Base-by-base conservation (phyloP, 2,797 vertebrate species). In the Thamnophis elegans region DNA sequence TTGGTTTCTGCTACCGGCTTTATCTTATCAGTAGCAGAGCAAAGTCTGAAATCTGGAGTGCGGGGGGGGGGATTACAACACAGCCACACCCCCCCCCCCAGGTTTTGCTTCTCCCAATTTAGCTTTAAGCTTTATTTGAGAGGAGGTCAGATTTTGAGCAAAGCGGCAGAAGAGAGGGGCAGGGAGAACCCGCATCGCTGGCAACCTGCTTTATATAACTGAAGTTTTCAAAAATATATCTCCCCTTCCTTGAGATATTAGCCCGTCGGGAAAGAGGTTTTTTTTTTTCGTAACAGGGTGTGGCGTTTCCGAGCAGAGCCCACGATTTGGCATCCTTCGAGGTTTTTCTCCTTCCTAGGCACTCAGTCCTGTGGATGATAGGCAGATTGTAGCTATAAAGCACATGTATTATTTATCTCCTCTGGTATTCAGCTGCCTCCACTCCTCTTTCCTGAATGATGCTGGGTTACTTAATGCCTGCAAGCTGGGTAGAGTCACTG, bases 351-450 rank as follows among this genome's bases (percentile, higher is more conserved):
- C 55, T 32, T 53, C 28, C 18, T 11, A 54, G 60, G 12, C 42
- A 36, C 11, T 51, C 8, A 92, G 85, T 53, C 53, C 89, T 78
- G 42, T 59, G 65, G 65, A 86, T 25, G 88, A 78, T 54, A 13
- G 89, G 90, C 22, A 55, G 42, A 93, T 59, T 78, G 55, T 93
- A 58, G 65, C 68, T 56, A 86, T 87, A 60, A 20, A 88, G 56
- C 89, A 10, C 92, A 93, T 93, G 22, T 93, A 93, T 91, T 93
- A 93, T 93, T 93, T 82, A 93, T 93, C 65, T 55, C 91, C 60
- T 87, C 55, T 88, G 85, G 42, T 93, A 62, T 60, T 82, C 55
- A 91, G 89, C 56, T 82, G 47, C 65, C 89, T 60, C 10, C 7
- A 42, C 86, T 93, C 55, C 14, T 28, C n/a, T 91, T 91, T 88